A percentile compares a stretch with the other conserved stretches of the same genome.
Evolutionary conservation across 1,140 invertebrate species (phyloP).

Genomic region (Bombus breviceps): DNA sequence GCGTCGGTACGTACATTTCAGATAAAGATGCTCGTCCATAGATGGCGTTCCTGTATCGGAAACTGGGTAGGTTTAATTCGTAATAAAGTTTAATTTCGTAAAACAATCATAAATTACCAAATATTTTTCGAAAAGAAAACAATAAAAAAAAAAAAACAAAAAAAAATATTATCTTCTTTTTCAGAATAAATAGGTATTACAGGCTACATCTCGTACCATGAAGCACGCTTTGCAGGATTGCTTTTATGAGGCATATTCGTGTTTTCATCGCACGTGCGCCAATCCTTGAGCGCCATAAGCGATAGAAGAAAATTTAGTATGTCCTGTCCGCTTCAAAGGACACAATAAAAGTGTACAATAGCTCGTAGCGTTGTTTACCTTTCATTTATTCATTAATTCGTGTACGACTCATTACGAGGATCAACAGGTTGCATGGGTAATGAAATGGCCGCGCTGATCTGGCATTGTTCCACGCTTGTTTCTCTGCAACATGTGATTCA

Average conservation of each 20-base stretch:
- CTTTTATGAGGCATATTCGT: background rate
- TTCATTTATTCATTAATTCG: slow-evolving; percentile 48
- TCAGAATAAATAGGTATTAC: background rate
- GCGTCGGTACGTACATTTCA: slow-evolving; percentile 7
- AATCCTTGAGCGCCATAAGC: slow-evolving; percentile 28
- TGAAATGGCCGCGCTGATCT: background rate
- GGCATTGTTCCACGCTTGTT: background rate
- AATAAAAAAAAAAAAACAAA: no score
- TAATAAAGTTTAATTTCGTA: background rate
- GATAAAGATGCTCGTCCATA: background rate
- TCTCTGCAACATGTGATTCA: background rate
- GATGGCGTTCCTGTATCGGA: background rate
- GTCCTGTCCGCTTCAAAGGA: background rate
- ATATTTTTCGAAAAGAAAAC: background rate
- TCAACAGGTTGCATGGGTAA: slow-evolving; percentile 13
- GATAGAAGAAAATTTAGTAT: slow-evolving; percentile 15
- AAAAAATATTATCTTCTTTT: background rate
- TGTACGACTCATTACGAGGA: background rate
- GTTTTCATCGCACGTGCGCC: background rate
- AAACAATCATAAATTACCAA: background rate
- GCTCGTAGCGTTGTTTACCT: background rate
- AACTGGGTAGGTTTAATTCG: background rate
- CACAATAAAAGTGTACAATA: background rate
- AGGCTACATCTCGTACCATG: background rate
- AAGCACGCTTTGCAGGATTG: background rate